Percentiles rank a stretch among this genome's conserved stretches.
Conservation (phyloP, 37 sponge, comb jelly and placozoan species). For the Agelas oroides region DNA sequence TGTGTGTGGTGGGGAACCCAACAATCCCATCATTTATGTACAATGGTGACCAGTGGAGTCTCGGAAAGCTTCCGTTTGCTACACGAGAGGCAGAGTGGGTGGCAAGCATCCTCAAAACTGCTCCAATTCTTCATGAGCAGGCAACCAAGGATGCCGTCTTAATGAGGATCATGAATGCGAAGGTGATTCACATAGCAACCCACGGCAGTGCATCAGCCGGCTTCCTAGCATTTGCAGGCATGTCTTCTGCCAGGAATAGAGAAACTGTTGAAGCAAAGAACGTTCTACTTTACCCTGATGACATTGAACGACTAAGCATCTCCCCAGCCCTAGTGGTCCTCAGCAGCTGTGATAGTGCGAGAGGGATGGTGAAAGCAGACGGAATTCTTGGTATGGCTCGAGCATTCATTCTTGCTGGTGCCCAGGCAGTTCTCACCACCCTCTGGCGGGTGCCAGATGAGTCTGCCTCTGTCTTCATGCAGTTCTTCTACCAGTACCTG, state of each 20-base stretch:
- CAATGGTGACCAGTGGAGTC: conserved; percentile 40
- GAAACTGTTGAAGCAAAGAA: conserved; percentile 29
- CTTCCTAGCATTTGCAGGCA: conserved; percentile 66
- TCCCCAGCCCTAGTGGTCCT: conserved; percentile 73
- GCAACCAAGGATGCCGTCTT: conserved; percentile 72
- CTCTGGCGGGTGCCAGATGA: conserved; percentile 82
- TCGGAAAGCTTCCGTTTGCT: conserved; percentile 77
- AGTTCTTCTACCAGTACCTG: conserved; percentile 77
- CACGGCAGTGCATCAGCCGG: conserved; percentile 69
- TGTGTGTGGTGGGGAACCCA: conserved; percentile 77
- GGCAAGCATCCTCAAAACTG: conserved; percentile 47
- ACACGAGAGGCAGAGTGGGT: conserved; percentile 70
- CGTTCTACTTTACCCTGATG: conserved; percentile 60
- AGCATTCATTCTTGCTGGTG: conserved; percentile 82
- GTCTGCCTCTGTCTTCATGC: conserved; percentile 76
- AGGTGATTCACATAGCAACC: conserved; percentile 78
- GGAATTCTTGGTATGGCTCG: conserved; percentile 79
- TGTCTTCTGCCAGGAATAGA: neutral
- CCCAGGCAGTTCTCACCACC: conserved; percentile 75
- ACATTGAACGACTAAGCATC: conserved; percentile 67
- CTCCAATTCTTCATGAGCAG: conserved; percentile 66
- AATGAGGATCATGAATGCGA: conserved; percentile 55
- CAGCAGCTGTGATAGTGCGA: conserved; percentile 66
- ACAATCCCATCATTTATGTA: conserved; percentile 63
- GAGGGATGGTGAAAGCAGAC: conserved; percentile 62